Conservation (phyloP, 2,113 vertebrate genomes). For the Menidia beryllina region DNA sequence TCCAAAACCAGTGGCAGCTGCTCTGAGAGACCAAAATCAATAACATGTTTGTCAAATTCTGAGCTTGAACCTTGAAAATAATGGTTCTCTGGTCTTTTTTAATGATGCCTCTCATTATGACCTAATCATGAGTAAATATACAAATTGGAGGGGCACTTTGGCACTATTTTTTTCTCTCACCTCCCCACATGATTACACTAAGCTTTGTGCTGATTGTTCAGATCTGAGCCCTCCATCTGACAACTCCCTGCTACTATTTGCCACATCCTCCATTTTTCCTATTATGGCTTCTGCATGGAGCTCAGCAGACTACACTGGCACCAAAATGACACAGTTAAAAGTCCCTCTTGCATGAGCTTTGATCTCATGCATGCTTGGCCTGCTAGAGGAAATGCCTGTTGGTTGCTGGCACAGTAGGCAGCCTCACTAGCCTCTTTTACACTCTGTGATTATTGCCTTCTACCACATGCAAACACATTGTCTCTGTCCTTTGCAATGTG, state of each 20-base stretch:
- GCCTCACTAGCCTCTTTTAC: conserved; percentile 46
- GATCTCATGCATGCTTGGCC: conserved; percentile 65
- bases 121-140: too few relatives aligned
- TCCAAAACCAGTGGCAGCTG: too few relatives aligned
- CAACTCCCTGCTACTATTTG: background rate
- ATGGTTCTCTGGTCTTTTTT: too few relatives aligned
- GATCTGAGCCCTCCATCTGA: background rate
- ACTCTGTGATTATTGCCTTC: conserved; percentile 39
- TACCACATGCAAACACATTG: conserved; percentile 46
- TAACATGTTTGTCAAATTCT: too few relatives aligned
- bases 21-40: too few relatives aligned
- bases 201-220: background rate
- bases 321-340: conserved; percentile 29
- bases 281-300: conserved; percentile 61
- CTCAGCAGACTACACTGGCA: conserved; percentile 40
- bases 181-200: background rate
- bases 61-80: too few relatives aligned
- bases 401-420: conserved; percentile 64
- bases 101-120: too few relatives aligned
- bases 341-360: conserved; percentile 58
- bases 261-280: conserved; percentile 36
- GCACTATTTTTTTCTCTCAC: too few relatives aligned
- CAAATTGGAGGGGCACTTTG: too few relatives aligned
- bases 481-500: conserved; percentile 28
- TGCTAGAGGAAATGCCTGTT: conserved; percentile 69